Evolutionary conservation across 37 sponge, comb jelly and placozoan species (phyloP), one percentile per base, ranked within the genome.

Genomic region (Geodia barretti): DNA sequence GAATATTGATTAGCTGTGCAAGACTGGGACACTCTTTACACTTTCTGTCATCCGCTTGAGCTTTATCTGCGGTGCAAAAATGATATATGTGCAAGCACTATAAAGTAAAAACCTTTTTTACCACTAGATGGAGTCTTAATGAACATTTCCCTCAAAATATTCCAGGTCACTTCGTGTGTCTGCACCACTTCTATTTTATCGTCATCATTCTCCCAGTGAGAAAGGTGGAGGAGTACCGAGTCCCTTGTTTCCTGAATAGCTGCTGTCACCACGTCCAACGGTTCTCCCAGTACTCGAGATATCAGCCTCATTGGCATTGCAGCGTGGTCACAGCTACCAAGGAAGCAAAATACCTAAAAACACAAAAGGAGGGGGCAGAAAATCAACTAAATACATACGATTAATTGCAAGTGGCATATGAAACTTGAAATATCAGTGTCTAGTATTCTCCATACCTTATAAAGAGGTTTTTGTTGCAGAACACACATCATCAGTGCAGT

Each of bases 401-500:
- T n/a, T n/a, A n/a, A n/a, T n/a, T n/a, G n/a, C n/a, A n/a, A n/a
- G n/a, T n/a, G n/a, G n/a, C n/a, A n/a, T n/a, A n/a, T n/a, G n/a
- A n/a, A n/a, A n/a, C n/a, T n/a, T n/a, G n/a, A n/a, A n/a, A n/a
- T n/a, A n/a, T n/a, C n/a, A n/a, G n/a, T n/a, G n/a, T n/a, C n/a
- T n/a, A n/a, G n/a, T n/a, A n/a, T n/a, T n/a, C 7, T 25, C 32
- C 5, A 23, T 65, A 65, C 67, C 67, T 65, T 65, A 24, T 65
- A 65, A 8, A 65, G 32, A 24, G 67, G 67, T 17, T 24, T 65
- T 17, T 65, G 67, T 24, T 65, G 67, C 67, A 65, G 23, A 65
- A 65, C 32, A 29, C 67, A 65, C 67, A 65, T 65, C 67, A 65
- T 8, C 23, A 65, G 67, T 31, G 67, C 67, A 65, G 67, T 65